Conservation (phyloP, 2,797 vertebrate species). For the Danio jaintianensis region DNA sequence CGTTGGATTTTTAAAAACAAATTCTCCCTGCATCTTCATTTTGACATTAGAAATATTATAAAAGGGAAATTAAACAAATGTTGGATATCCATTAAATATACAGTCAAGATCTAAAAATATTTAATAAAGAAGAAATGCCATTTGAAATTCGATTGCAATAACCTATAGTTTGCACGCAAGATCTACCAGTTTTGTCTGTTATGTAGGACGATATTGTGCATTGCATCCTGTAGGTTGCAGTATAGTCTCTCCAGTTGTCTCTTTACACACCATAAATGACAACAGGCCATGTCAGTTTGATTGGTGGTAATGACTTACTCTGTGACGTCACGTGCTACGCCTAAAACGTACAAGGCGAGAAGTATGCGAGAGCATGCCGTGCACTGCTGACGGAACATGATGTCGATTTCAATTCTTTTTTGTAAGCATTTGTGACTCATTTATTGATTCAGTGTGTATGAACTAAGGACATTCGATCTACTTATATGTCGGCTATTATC, state of each 20-base stretch:
- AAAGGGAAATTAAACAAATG: not conserved
- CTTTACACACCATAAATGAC: not conserved
- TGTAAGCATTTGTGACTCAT: not conserved
- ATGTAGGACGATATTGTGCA: not conserved
- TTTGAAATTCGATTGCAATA: no score
- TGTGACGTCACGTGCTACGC: not conserved
- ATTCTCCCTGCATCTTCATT: not conserved
- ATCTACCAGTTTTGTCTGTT: not conserved
- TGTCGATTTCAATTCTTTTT: not conserved
- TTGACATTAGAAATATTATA: not conserved
- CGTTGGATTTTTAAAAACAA: not conserved
- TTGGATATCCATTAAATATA: not conserved
- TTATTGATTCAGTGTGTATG: not conserved
- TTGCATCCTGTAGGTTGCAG: conserved; percentile 86
- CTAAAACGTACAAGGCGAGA: not conserved
- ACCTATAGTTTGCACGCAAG: not conserved
- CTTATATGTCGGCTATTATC: no score
- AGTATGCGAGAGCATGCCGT: no score
- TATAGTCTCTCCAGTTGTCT: conserved; percentile 71
- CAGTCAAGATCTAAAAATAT: not conserved
- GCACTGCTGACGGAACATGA: not conserved
- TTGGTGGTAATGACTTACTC: not conserved
- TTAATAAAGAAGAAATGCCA: not conserved
- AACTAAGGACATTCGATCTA: not conserved
- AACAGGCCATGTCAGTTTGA: not conserved